Percentiles rank a stretch among this genome's conserved stretches.
phyloP scores from a whole-genome alignment of 2,888 invertebrate genomes.

The Lithophane leautieri region DNA sequence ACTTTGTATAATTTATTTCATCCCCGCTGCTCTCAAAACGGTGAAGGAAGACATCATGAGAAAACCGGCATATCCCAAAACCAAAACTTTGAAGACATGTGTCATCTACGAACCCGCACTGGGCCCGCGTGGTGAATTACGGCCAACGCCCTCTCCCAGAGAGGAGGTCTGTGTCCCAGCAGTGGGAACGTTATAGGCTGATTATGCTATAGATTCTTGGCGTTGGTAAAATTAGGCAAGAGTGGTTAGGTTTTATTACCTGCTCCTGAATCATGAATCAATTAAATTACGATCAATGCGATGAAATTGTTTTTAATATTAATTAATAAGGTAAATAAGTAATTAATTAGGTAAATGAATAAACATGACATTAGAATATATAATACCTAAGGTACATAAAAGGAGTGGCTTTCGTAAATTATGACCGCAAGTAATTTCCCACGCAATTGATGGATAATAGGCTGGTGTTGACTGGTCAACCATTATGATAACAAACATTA shows the following conservation, averaged over 20 bases:
- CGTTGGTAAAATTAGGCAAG: neutral
- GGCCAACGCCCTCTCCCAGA: too few relatives aligned
- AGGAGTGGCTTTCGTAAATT: neutral
- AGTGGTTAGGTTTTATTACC: neutral
- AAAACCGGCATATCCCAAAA: too few relatives aligned
- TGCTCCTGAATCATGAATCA: neutral
- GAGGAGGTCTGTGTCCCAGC: too few relatives aligned
- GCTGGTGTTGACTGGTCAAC: neutral
- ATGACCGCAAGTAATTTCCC: conserved; percentile 28
- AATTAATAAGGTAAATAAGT: too few relatives aligned
- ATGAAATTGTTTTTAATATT: too few relatives aligned
- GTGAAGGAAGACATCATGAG: too few relatives aligned
- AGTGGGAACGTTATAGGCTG: too few relatives aligned
- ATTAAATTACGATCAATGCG: neutral
- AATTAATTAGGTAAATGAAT: neutral
- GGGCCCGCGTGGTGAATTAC: too few relatives aligned
- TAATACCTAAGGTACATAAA: neutral
- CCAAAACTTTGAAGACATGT: too few relatives aligned
- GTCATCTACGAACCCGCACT: too few relatives aligned
- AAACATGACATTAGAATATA: neutral
- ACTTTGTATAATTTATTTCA: too few relatives aligned
- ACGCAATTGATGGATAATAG: neutral
- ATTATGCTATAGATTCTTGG: neutral
- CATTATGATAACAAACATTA: neutral
- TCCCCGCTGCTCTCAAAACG: too few relatives aligned